Evolutionary conservation across 2,113 vertebrate genomes (phyloP), one percentile per base, ranked within the genome.

Genomic region (Corydoras maculifer): DNA sequence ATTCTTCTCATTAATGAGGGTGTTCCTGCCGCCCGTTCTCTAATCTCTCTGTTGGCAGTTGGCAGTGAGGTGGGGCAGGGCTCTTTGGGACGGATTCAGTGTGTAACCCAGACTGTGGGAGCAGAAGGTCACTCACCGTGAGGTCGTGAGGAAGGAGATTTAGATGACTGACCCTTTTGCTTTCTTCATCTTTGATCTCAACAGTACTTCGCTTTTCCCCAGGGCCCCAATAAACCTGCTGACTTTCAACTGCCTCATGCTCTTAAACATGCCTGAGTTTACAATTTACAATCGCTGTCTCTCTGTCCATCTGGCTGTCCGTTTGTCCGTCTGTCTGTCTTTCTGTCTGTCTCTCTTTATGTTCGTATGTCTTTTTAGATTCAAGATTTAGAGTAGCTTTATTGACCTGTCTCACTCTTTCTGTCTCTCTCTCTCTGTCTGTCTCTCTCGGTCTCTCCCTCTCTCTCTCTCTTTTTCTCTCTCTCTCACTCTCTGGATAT

Each of bases 91-190:
- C 79, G 74, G 72, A 78, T 66, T 83, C 78, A 55, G 72, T 61
- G 75, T 66, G 59, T 71, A 82, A 75, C 70, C 55, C 51, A 30
- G 65, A 57, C 72, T 51, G 75, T 50, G 62, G 72, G 78, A 87
- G 82, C 85, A 86, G 79, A 84, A 86, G 86, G 87, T 86, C 85
- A 86, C 77, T 62, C 77, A 68, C 75, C 62, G 75, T 68, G 76
- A 80, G 80, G 78, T 79, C 50, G 62, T 12, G 4, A 11, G 29
- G 43, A 59, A 53, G 11, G 10, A 66, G 57, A 14, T 66, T 66
- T 35, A 62, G 65, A 11, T 50, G 29, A 3, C 49, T 68, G 72
- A 55, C 31, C 30, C 58, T 53, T 73, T 25, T 9, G 30, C 25
- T 67, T 32, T 30, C 30, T 43, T 25, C 9, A 57, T 5, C 71